phyloP scores from a whole-genome alignment of 2,888 invertebrate genomes.

The Leistus spinibarbis region DNA sequence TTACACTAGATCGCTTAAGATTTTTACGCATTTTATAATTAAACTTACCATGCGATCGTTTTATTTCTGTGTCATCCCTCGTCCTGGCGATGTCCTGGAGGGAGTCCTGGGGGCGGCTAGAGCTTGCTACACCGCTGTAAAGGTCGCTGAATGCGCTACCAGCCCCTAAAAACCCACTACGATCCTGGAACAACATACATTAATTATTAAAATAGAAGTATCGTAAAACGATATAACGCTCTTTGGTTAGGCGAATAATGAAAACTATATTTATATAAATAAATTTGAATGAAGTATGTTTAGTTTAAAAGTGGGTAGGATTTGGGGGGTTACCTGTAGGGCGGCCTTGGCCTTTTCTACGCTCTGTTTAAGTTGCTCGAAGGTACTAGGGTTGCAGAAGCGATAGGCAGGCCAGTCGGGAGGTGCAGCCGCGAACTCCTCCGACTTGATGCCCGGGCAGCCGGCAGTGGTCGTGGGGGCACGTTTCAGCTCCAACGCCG shows the following conservation, averaged over 20 bases:
- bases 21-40: constrained; percentile 52
- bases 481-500: constrained; percentile 58
- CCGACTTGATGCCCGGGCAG: constrained; percentile 54
- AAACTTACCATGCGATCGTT: constrained; percentile 53
- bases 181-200: constrained; percentile 62
- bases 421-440: constrained; percentile 61
- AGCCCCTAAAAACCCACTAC: constrained; percentile 71
- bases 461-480: constrained; percentile 44
- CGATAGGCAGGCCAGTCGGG: constrained; percentile 77
- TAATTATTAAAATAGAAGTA: too few species aligned
- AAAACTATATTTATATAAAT: too few species aligned
- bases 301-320: background rate
- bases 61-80: constrained; percentile 51
- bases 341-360: constrained; percentile 91
- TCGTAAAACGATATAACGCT: too few species aligned
- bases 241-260: too few species aligned
- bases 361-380: constrained; percentile 88
- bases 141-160: constrained; percentile 75
- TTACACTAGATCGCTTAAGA: constrained; percentile 67
- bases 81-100: constrained; percentile 52
- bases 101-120: constrained; percentile 51
- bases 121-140: constrained; percentile 60
- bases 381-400: constrained; percentile 82
- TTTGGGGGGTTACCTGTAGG: constrained; percentile 61
- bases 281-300: too few species aligned